These are phyloP conservation scores for Brachionus asplanchnoidis DNA, from an alignment of 1,140 invertebrate species.

Conservation along the genomic window DNA sequence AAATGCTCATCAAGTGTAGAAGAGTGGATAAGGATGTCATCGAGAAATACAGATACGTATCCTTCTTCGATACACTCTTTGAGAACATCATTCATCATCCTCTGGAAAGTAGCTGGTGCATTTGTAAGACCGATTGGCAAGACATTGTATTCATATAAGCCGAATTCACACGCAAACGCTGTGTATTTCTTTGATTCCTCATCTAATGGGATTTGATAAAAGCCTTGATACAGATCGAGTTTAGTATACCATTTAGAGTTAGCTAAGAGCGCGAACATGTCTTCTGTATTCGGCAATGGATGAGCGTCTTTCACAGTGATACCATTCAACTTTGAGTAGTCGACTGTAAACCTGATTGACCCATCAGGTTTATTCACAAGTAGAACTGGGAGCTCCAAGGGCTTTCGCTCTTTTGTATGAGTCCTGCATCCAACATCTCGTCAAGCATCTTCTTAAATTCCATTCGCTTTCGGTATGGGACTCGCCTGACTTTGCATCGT, in stretches of 20 bases:
- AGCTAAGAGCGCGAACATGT: not conserved
- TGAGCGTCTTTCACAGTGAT: not conserved
- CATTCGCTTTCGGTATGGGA: not conserved
- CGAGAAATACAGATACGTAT: not conserved
- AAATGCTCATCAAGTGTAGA: not conserved
- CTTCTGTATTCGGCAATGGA: not conserved
- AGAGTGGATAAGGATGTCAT: not conserved
- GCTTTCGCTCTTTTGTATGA: not conserved
- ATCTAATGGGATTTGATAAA: not conserved
- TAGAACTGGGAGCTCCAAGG: not conserved
- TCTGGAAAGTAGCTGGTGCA: not conserved
- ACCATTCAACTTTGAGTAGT: not conserved
- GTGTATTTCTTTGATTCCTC: not conserved
- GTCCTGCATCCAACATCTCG: constrained; percentile 41
- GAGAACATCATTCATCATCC: not conserved
- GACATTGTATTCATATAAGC: not conserved
- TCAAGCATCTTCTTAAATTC: not conserved
- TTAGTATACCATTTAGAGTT: not conserved
- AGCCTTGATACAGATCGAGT: not conserved
- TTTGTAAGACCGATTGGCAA: constrained; percentile 12
- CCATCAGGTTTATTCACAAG: not conserved
- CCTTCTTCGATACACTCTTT: not conserved
- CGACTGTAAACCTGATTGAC: not conserved
- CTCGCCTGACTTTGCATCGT: not conserved
- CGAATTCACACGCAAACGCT: not conserved